Conservation (phyloP, 2,113 vertebrate genomes). For the Bujurquina vittata region DNA sequence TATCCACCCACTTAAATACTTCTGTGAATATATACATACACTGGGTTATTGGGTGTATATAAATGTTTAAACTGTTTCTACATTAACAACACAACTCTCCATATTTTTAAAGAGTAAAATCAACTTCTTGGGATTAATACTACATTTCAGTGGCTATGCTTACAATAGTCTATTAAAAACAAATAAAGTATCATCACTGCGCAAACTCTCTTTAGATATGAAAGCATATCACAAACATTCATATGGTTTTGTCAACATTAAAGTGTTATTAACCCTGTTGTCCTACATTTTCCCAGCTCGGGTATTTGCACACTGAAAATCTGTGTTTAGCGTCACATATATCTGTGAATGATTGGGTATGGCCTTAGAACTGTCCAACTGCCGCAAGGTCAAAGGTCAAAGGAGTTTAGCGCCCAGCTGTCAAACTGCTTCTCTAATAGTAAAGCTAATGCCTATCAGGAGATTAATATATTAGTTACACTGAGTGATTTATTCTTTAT, state of each 20-base stretch:
- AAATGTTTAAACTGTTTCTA: neutral
- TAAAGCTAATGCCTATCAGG: neutral
- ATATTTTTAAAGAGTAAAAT: neutral
- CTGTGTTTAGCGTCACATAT: constrained; percentile 13
- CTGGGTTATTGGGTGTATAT: neutral
- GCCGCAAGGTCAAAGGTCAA: constrained; percentile 36
- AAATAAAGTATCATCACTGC: too few relatives aligned
- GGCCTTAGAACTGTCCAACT: neutral
- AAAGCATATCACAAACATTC: too few relatives aligned
- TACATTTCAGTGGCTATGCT: neutral
- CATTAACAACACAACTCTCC: neutral
- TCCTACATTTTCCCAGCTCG: neutral
- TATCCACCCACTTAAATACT: neutral
- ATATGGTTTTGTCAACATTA: neutral
- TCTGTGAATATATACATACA: too few relatives aligned
- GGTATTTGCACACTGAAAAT: constrained; percentile 10
- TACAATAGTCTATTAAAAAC: accelerated
- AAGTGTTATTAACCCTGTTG: neutral
- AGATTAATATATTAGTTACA: neutral
- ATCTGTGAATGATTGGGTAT: constrained; percentile 20
- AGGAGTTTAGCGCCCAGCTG: constrained; percentile 2
- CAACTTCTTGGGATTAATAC: neutral
- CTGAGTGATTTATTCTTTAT: neutral
- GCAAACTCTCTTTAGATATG: too few relatives aligned
- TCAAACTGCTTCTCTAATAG: neutral